These are phyloP conservation scores for Chrysogorgia sp. DNA, from an alignment of 92 coral and sea anemone species.

Conservation along the genomic window DNA sequence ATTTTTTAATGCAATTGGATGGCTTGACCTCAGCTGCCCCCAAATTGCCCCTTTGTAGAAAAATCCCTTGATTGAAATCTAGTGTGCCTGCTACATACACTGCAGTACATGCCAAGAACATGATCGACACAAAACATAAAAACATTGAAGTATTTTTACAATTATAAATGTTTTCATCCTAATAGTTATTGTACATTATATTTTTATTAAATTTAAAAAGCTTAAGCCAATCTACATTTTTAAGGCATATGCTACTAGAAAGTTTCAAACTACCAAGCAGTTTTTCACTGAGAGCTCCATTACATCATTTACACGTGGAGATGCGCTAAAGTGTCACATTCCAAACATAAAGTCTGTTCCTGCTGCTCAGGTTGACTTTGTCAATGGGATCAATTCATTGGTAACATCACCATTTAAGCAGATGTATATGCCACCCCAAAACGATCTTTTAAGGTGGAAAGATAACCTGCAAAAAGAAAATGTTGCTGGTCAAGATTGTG, in stretches of 20 bases:
- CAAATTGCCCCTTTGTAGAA: too few species aligned
- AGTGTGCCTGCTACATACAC: too few species aligned
- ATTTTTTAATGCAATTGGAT: background rate
- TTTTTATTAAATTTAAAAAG: background rate
- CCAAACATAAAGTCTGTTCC: conserved; percentile 15
- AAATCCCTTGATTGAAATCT: too few species aligned
- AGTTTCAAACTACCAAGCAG: conserved; percentile 18
- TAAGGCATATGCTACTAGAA: conserved; percentile 23
- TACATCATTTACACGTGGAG: conserved; percentile 52
- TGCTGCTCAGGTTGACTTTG: conserved; percentile 3
- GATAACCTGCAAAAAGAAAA: conserved; percentile 44
- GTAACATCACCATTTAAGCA: conserved; percentile 57
- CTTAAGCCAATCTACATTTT: background rate
- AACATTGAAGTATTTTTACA: background rate
- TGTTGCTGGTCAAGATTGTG: conserved; percentile 31
- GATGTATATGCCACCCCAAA: conserved; percentile 44
- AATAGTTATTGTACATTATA: background rate
- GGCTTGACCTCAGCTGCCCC: background rate
- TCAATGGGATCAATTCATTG: conserved; percentile 10
- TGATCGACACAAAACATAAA: background rate
- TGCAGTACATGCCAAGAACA: too few species aligned
- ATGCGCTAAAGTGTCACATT: conserved; percentile 47
- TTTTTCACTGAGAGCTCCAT: conserved; percentile 37
- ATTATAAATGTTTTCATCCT: background rate
- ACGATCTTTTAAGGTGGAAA: conserved; percentile 49